phyloP scores from a whole-genome alignment of 1,140 invertebrate species.

The Campodea augens region DNA sequence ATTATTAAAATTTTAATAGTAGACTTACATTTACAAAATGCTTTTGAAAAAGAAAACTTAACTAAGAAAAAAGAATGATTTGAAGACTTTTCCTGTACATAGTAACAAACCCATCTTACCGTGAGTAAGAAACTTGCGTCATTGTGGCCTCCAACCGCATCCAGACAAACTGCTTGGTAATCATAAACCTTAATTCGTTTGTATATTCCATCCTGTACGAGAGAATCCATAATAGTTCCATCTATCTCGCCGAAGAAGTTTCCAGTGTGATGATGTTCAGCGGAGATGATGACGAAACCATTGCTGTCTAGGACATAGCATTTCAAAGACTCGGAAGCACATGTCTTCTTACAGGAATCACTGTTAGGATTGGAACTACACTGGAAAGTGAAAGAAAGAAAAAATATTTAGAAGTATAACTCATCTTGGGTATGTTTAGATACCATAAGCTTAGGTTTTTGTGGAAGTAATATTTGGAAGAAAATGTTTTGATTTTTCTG shows the following conservation, averaged over 20 bases:
- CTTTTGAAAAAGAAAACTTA: no score
- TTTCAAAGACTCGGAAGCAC: slow-evolving; percentile 64
- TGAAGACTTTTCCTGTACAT: neutral
- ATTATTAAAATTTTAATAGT: no score
- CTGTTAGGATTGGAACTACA: no score
- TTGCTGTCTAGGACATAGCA: slow-evolving; percentile 86
- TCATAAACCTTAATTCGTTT: slow-evolving; percentile 66
- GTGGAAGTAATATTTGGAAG: no score
- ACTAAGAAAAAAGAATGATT: neutral
- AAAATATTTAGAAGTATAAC: no score
- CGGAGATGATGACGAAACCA: slow-evolving; percentile 80
- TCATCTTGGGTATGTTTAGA: no score
- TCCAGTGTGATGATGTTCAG: slow-evolving; percentile 60
- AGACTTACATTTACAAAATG: no score
- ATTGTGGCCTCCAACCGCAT: slow-evolving; percentile 27
- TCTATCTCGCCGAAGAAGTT: slow-evolving; percentile 84
- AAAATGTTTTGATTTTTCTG: no score
- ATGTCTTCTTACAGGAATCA: slow-evolving; percentile 51
- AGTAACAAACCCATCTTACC: slow-evolving; percentile 14
- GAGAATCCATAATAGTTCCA: slow-evolving; percentile 82
- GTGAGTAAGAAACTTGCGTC: slow-evolving; percentile 21
- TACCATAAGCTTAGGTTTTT: no score
- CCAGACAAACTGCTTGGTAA: slow-evolving; percentile 69
- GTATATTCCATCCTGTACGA: slow-evolving; percentile 77
- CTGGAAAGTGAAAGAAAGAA: no score